Evolutionary conservation across 2,113 vertebrate genomes (phyloP).

Genomic region (Phaethornis superciliosus): DNA sequence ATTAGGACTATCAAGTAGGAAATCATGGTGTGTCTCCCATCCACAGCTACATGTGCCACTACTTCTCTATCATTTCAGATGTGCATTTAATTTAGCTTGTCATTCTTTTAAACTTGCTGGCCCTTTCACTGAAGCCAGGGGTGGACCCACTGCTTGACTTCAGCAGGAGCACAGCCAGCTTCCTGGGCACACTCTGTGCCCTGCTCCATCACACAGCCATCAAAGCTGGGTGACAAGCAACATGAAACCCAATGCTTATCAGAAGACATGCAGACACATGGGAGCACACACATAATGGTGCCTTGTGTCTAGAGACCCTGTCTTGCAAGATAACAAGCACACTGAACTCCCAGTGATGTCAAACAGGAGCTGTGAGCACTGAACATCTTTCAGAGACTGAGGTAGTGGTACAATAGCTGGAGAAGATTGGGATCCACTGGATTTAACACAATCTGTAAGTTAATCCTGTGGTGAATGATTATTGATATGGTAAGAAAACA

Average conservation of each 20-base stretch:
- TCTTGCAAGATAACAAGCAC: background rate
- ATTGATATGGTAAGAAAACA: background rate
- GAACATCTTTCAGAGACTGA: background rate
- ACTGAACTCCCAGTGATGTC: background rate
- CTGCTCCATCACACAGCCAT: background rate
- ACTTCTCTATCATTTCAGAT: background rate
- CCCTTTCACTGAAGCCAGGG: background rate
- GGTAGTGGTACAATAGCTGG: constrained; percentile 18
- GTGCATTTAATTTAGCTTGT: background rate
- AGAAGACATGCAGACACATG: background rate
- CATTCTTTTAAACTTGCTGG: background rate
- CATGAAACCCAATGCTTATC: background rate
- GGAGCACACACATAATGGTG: background rate
- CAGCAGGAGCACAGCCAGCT: background rate
- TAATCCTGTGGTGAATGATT: constrained; percentile 13
- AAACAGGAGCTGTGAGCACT: background rate
- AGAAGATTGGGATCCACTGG: constrained; percentile 62
- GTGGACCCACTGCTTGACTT: background rate
- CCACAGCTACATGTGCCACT: constrained; percentile 13
- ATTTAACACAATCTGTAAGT: background rate
- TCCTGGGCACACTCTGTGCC: fast-evolving
- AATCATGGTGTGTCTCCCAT: constrained; percentile 53
- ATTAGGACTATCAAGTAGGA: background rate
- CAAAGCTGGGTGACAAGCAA: background rate
- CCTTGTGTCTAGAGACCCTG: background rate